Percentiles rank a stretch among this genome's conserved stretches.
phyloP scores from a whole-genome alignment of 2,888 invertebrate genomes.

The Nowickia ferox region DNA sequence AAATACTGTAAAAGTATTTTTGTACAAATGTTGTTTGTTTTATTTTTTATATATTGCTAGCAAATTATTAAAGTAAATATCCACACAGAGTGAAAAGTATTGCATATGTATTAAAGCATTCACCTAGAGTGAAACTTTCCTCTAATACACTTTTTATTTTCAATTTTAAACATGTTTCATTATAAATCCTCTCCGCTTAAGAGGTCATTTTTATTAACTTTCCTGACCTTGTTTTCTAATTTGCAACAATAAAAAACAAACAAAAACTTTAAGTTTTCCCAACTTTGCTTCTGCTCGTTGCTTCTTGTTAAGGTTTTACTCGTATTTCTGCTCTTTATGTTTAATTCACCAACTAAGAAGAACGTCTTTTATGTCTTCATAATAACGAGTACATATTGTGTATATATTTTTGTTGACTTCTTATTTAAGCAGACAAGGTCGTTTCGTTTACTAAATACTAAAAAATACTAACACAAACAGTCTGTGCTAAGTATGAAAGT shows the following conservation, averaged over 20 bases:
- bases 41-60: too few species aligned
- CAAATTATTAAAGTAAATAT: too few species aligned
- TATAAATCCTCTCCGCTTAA: background rate
- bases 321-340: constrained; percentile 22
- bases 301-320: constrained; percentile 9
- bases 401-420: constrained; percentile 2
- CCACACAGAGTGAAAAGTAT: too few species aligned
- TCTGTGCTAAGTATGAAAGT: background rate
- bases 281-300: background rate
- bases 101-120: too few species aligned
- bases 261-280: constrained; percentile 23
- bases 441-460: constrained; percentile 50
- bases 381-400: constrained; percentile 1
- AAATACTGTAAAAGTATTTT: too few species aligned
- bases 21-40: too few species aligned
- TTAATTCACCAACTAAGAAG: constrained; percentile 44
- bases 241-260: background rate
- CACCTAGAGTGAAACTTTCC: too few species aligned
- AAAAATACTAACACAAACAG: constrained; percentile 24
- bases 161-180: background rate
- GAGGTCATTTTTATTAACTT: constrained; percentile 29
- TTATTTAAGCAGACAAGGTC: constrained; percentile 59
- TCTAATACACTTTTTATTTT: background rate
- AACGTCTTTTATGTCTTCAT: constrained; percentile 45
- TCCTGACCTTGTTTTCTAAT: constrained; percentile 51